Percentiles rank a stretch among this genome's conserved stretches.
Conservation (phyloP, 2,113 vertebrate species). For the Myanophis thanlyinensis region DNA sequence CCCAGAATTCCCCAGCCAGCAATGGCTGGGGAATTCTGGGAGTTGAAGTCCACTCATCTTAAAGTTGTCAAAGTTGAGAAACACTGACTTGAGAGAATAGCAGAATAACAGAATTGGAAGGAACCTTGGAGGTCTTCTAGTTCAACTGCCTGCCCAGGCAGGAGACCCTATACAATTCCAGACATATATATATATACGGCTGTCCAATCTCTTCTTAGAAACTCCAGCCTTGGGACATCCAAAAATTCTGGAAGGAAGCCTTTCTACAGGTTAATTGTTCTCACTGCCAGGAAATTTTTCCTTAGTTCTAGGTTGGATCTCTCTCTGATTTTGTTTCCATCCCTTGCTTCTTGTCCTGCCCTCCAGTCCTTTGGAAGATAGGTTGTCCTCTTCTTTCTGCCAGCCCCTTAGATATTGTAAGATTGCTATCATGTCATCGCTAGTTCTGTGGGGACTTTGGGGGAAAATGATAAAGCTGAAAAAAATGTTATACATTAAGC, state of each 20-base stretch:
- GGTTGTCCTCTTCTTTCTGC: neutral
- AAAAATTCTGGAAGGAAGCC: neutral
- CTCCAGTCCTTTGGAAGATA: neutral
- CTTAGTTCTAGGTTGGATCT: neutral
- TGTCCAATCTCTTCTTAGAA: neutral
- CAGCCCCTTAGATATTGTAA: neutral
- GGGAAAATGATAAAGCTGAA: neutral
- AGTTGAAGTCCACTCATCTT: too few species aligned
- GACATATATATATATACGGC: neutral
- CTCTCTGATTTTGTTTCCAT: neutral
- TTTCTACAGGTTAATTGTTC: neutral
- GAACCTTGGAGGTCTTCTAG: neutral
- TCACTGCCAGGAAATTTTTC: neutral
- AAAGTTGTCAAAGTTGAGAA: too few species aligned
- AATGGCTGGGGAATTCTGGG: too few species aligned
- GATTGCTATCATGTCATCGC: neutral
- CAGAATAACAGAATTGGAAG: neutral
- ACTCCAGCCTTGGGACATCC: neutral
- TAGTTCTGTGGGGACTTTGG: neutral
- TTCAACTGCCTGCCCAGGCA: neutral
- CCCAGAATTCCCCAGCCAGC: too few species aligned
- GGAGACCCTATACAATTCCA: neutral
- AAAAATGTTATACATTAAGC: neutral
- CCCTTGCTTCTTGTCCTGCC: neutral
- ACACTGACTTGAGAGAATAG: neutral